Evolutionary conservation across 2,888 invertebrate genomes (phyloP).

Genomic region (Tenodera sinensis): DNA sequence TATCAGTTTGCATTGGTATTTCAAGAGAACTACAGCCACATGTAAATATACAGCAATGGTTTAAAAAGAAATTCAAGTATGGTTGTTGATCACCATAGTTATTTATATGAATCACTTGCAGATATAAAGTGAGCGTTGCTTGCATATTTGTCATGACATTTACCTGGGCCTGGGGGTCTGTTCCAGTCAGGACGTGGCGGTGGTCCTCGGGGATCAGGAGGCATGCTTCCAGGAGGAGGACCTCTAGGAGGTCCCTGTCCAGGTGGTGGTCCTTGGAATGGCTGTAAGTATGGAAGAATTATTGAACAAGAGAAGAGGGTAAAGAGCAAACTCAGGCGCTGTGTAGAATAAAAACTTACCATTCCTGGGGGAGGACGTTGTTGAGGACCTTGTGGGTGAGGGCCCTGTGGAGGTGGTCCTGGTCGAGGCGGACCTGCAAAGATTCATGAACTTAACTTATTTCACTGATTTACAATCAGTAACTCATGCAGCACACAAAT

Average conservation of each 20-base stretch:
- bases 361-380: constrained; percentile 54
- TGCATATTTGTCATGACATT: neutral
- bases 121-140: no score
- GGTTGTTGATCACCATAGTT: no score
- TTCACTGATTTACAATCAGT: neutral
- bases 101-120: no score
- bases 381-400: constrained; percentile 48
- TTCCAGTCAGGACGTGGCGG: constrained; percentile 70
- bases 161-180: constrained; percentile 55
- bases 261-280: constrained; percentile 44
- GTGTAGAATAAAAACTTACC: constrained; percentile 43
- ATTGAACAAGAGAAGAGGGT: neutral
- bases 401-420: constrained; percentile 53
- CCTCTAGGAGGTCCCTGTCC: constrained; percentile 55
- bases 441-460: neutral
- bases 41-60: no score
- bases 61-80: no score
- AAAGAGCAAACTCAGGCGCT: neutral
- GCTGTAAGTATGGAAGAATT: constrained; percentile 24
- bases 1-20: no score
- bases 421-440: constrained; percentile 34
- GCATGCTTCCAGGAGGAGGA: constrained; percentile 53
- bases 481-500: neutral
- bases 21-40: no score
- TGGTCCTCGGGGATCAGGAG: constrained; percentile 57